Base-by-base conservation (phyloP, 2,888 invertebrate genomes). In the Melieria picta region DNA sequence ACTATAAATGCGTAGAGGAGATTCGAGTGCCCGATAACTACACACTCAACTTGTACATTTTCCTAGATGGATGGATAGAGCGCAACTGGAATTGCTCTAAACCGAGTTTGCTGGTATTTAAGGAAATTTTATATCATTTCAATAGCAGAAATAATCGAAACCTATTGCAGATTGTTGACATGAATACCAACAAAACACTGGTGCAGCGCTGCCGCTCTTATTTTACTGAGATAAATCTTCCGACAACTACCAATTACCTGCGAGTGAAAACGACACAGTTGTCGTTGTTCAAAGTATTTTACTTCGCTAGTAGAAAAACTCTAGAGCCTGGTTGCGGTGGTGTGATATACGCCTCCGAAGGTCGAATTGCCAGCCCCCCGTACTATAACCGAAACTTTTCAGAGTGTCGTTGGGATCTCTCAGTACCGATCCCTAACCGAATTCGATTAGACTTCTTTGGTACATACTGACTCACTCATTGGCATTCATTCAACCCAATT, bases 1-100 rank as follows among this genome's bases (percentile, higher is more conserved):
- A 85, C 65, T 76, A 74, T 50, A 30, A n/a, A 0, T 97, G 96
- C 81, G 87, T 87, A 67, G 89, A 92, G 5, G 88, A 89, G 4
- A 92, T 97, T 57, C 88, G 88, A 2, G 91, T 92, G 0, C 90
- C 91, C 1, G 89, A 84, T 77, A 92, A 90, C 83, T 88, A 87
- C 79, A 93, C 92, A 0, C 90, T 97, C 75, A 91, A 94, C 0
- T 78, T 94, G 0, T 93, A 92, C 81, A 91, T 93, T 77, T 86
- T 11, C n/a, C 55, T 42, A 9, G 68, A 6, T 9, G 47, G 11
- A 13, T 7, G 45, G 5, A 7, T 56, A n/a, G 43, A 47, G 4
- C 9, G n/a, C 5, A 68, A 69, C 1, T 11, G 16, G 6, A 71
- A 71, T 9, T 73, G 76, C n/a, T 56, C 69, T 0, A 42, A 10